These are phyloP conservation scores for Hyalella azteca DNA, from an alignment of 2,888 invertebrate species.

Conservation along the genomic window DNA sequence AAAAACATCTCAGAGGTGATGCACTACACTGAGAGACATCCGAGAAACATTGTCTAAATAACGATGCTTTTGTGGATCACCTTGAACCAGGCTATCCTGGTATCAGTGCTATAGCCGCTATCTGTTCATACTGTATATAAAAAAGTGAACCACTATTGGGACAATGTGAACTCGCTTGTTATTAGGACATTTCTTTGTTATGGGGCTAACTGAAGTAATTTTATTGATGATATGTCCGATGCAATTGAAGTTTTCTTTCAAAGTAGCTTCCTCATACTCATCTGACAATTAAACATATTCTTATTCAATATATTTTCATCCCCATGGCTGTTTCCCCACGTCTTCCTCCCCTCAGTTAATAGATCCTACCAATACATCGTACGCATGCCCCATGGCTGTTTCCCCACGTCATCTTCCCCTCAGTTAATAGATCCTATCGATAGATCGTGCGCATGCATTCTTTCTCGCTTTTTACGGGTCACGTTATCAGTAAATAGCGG, in stretches of 20 bases:
- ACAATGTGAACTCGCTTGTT: too few species aligned
- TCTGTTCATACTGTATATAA: too few species aligned
- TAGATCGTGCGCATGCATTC: too few species aligned
- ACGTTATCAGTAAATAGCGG: too few species aligned
- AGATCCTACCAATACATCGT: too few species aligned
- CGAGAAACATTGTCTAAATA: background rate
- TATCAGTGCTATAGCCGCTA: background rate
- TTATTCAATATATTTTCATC: background rate
- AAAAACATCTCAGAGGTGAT: background rate
- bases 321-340: background rate
- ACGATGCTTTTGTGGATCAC: background rate
- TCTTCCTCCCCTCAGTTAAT: background rate
- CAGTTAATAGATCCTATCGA: too few species aligned
- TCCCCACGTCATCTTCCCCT: background rate
- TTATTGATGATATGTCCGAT: background rate
- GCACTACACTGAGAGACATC: background rate
- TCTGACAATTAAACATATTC: background rate
- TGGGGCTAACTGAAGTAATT: background rate
- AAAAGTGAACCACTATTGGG: too few species aligned
- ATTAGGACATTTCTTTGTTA: background rate
- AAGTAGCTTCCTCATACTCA: background rate
- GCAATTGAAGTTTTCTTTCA: background rate
- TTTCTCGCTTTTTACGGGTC: too few species aligned
- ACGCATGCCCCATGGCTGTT: background rate
- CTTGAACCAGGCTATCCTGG: background rate